Percentiles rank a stretch among this genome's conserved stretches.
These are phyloP conservation scores for Petromus typicus DNA, from an alignment of 2,113 vertebrate genomes.

Conservation along the genomic window DNA sequence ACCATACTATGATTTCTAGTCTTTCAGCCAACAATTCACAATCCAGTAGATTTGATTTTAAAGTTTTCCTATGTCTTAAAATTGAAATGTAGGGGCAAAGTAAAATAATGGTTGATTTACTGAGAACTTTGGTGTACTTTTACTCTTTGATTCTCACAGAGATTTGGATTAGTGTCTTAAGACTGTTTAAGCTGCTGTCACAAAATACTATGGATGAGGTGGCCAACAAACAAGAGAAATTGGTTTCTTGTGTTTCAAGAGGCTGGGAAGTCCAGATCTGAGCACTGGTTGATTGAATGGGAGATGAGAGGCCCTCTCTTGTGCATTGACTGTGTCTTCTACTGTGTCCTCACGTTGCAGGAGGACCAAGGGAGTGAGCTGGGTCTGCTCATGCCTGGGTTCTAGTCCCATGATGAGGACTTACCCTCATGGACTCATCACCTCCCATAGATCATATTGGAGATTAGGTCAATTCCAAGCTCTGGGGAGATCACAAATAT, in stretches of 20 bases:
- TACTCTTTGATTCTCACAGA: neutral
- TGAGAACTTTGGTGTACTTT: neutral
- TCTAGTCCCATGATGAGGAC: neutral
- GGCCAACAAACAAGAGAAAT: neutral
- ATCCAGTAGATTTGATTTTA: slow-evolving; percentile 15
- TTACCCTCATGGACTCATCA: neutral
- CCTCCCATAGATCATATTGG: neutral
- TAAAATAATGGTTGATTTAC: neutral
- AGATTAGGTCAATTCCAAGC: neutral
- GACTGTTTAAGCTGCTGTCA: neutral
- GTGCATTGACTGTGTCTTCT: neutral
- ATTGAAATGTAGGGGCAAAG: neutral
- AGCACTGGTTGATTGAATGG: neutral
- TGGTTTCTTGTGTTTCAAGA: neutral
- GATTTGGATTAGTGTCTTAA: slow-evolving; percentile 29
- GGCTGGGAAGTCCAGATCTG: neutral
- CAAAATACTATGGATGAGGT: neutral
- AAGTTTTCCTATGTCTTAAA: slow-evolving; percentile 43
- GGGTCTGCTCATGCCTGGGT: neutral
- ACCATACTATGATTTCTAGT: slow-evolving; percentile 35
- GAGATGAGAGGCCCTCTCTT: no score
- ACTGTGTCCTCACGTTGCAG: neutral
- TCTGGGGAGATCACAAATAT: neutral
- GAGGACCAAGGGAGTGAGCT: neutral
- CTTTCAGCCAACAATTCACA: neutral